Evolutionary conservation across 2,888 invertebrate genomes (phyloP).

Genomic region (Rhabditophanes sp.): DNA sequence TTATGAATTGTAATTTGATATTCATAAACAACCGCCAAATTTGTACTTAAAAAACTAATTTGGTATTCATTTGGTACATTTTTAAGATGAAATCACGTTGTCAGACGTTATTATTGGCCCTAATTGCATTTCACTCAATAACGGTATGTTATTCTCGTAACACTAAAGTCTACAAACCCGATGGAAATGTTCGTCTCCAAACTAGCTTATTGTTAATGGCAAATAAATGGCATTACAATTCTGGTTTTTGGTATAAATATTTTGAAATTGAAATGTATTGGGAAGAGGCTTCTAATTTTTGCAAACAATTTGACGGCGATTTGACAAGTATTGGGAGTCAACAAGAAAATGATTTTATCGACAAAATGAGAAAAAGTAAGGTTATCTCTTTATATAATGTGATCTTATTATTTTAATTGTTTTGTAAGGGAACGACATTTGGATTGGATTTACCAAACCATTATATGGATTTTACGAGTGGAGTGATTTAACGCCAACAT

Average conservation of each 20-base stretch:
- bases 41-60: too few relatives aligned
- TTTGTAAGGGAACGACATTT: conserved; percentile 29
- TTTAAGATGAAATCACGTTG: too few relatives aligned
- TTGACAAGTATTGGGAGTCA: conserved; percentile 26
- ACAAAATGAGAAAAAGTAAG: conserved; percentile 30
- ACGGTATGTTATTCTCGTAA: too few relatives aligned
- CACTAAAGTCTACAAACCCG: too few relatives aligned
- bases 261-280: conserved; percentile 37
- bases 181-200: too few relatives aligned
- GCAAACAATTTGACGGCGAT: conserved; percentile 34
- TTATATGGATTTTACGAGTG: conserved; percentile 28
- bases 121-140: too few relatives aligned
- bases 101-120: too few relatives aligned
- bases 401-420: conserved; percentile 7
- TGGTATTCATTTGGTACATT: too few relatives aligned
- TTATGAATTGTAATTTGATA: too few relatives aligned
- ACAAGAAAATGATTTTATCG: conserved; percentile 34
- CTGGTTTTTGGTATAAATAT: conserved; percentile 29
- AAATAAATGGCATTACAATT: conserved; percentile 32
- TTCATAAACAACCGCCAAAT: too few relatives aligned
- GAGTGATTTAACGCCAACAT: conserved; percentile 23
- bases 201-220: too few relatives aligned
- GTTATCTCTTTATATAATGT: conserved; percentile 6
- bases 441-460: conserved; percentile 38
- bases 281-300: conserved; percentile 39